A percentile compares a stretch with the other conserved stretches of the same genome.
Evolutionary conservation across 2,797 vertebrate species (phyloP).

Genomic region (Pangasius macronema): DNA sequence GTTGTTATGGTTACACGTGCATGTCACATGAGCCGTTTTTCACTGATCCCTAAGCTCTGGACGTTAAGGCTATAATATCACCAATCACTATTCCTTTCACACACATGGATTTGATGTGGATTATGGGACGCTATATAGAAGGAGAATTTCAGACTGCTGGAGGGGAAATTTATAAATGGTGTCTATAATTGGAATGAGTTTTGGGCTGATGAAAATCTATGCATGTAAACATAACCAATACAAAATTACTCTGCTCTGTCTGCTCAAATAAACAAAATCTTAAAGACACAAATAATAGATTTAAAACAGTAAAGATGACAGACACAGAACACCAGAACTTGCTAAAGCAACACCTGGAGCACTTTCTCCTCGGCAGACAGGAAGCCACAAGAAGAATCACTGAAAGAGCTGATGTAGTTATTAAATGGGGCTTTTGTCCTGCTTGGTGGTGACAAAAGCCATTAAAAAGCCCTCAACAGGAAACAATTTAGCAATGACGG

Average conservation of each 20-base stretch:
- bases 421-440: conserved; percentile 40
- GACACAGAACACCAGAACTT: neutral
- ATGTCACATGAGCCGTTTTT: neutral
- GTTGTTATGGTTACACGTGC: neutral
- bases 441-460: conserved; percentile 33
- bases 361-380: conserved; percentile 23
- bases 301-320: conserved; percentile 7
- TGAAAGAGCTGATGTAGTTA: conserved; percentile 46
- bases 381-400: conserved; percentile 27
- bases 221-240: neutral
- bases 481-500: conserved; percentile 52
- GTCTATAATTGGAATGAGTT: neutral
- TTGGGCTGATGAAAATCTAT: neutral
- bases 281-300: conserved; percentile 1
- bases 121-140: neutral
- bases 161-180: neutral
- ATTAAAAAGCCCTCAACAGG: conserved; percentile 57
- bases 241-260: neutral
- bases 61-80: neutral
- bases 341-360: conserved; percentile 4
- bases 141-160: neutral
- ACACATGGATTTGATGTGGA: neutral
- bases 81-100: neutral
- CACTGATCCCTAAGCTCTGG: neutral
- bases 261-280: conserved; percentile 8